Percentiles rank a stretch among this genome's conserved stretches.
Conservation (phyloP, 2,113 vertebrate genomes). For the Entomyzon cyanotis region DNA sequence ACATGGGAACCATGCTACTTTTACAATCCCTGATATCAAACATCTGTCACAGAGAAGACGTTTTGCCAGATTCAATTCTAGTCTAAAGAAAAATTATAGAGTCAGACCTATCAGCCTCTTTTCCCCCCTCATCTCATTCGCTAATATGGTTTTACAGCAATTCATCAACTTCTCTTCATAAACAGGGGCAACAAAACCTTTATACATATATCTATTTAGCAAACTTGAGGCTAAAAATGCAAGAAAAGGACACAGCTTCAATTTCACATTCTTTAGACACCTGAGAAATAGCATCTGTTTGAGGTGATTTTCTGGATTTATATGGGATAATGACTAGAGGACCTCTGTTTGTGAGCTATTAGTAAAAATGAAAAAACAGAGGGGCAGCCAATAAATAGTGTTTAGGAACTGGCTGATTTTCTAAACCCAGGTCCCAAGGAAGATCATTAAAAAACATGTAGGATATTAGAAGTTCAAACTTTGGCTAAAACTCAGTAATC, state of each 20-base stretch:
- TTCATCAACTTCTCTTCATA: neutral
- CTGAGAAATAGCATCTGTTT: neutral
- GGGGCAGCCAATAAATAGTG: neutral
- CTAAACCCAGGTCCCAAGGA: neutral
- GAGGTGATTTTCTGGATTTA: neutral
- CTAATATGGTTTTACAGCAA: neutral
- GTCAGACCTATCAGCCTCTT: accelerated
- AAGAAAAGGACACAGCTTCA: neutral
- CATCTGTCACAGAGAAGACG: neutral
- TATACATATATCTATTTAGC: neutral
- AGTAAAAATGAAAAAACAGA: neutral
- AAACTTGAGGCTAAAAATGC: neutral
- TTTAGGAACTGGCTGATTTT: neutral
- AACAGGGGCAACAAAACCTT: neutral
- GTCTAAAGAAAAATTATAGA: neutral
- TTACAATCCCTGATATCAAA: neutral
- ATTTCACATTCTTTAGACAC: neutral
- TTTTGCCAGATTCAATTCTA: neutral
- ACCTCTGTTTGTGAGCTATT: neutral
- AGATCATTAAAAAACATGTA: neutral
- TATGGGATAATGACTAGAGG: neutral
- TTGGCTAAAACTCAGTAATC: neutral
- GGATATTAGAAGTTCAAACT: neutral
- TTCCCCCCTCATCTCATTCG: neutral
- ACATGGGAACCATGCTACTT: neutral